Conservation (phyloP, 1,140 invertebrate species). For the Hesperophylax magnus region DNA sequence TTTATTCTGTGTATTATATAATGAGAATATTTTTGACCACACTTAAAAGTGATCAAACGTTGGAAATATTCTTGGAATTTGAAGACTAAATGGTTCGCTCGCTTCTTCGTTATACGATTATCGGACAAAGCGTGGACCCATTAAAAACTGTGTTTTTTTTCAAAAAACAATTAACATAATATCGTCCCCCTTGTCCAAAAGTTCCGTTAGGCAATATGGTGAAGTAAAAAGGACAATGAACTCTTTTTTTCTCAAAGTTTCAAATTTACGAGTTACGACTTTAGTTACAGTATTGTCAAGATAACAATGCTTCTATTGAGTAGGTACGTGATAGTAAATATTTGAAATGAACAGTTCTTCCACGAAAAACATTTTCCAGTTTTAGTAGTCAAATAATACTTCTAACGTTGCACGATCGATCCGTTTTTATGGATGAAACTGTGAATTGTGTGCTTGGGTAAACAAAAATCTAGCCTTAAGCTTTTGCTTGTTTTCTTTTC, state of each 20-base stretch:
- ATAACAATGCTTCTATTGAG: conserved; percentile 28
- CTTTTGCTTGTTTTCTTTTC: too few relatives aligned
- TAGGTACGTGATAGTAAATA: background rate
- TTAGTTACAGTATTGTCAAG: conserved; percentile 12
- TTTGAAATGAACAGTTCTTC: conserved; percentile 6
- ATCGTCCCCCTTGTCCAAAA: conserved; percentile 5
- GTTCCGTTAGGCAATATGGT: conserved; percentile 25
- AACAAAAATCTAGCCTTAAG: background rate
- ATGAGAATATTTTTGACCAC: background rate
- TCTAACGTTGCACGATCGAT: background rate
- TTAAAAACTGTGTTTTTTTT: conserved; percentile 11
- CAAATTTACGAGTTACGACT: conserved; percentile 20
- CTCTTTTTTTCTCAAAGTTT: conserved; percentile 19
- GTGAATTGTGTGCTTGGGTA: conserved; percentile 3
- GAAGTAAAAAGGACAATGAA: conserved; percentile 29
- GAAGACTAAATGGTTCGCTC: background rate
- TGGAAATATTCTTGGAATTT: conserved; percentile 24
- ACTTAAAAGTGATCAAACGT: conserved; percentile 19
- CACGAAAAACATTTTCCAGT: conserved; percentile 28
- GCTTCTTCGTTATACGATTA: background rate
- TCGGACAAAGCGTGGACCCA: conserved; percentile 9
- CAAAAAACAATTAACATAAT: conserved; percentile 38
- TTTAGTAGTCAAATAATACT: conserved; percentile 27
- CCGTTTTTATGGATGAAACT: conserved; percentile 11
- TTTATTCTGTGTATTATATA: background rate